Base-by-base conservation (phyloP, 1,140 invertebrate species). In the Chlorops oryzae region DNA sequence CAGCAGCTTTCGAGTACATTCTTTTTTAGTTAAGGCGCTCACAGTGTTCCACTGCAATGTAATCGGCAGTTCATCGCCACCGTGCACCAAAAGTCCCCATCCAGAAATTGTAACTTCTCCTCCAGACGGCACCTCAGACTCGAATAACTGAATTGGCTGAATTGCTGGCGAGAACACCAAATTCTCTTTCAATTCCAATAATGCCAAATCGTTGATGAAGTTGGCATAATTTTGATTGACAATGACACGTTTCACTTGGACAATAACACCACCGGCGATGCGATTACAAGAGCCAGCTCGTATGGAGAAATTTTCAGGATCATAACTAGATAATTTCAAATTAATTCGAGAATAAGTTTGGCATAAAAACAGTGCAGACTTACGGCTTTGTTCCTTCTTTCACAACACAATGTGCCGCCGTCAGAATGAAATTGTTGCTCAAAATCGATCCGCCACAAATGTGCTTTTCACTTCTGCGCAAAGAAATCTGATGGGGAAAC, bases 361-460 rank as follows among this genome's bases (percentile, higher is more conserved):
- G 18, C 17, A 18, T 35, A 24, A 24, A 10, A 40, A 17, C 4
- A 24, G 20, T 24, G 15, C 18, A 20, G 17, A 46, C 43, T 46
- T 20, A 46, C 43, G 43, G 15, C 35, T n/a, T 28, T 32, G 18
- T 34, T 17, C 43, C 43, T 1, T 10, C n/a, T 21, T 34, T 20
- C 5, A 46, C 43, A 6, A 58, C 53, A 45, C 80, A 81, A 52
- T 81, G 77, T 38, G 66, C 78, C 41, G 78, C 77, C 3, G 76
- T 77, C 4, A 81, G 38, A 28, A 80, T 51, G 59, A 66, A 77
- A 2, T 61, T 42, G 3, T 65, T 55, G 13, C 51, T 64, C 22
- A 81, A 44, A 46, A 81, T 72, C 4, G 76, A 74, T 6, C 76
- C 80, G 27, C 79, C 80, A 51, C 80, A 81, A 12, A 63, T 54